phyloP scores from a whole-genome alignment of 2,888 invertebrate genomes.

The Leucoptera coffeella region DNA sequence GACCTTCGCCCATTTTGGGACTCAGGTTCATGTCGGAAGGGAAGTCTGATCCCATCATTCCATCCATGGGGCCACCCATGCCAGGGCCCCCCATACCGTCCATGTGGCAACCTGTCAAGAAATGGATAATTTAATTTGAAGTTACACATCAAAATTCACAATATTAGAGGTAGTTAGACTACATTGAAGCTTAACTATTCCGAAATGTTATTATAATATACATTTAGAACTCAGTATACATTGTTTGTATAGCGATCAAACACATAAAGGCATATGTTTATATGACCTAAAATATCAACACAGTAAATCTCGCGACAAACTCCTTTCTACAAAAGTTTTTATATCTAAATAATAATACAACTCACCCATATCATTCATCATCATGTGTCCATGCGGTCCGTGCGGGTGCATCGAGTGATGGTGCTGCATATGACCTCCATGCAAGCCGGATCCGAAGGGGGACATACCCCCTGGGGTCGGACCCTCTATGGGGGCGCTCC shows the following conservation, averaged over 20 bases:
- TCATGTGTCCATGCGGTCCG: constrained; percentile 42
- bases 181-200: too few relatives aligned
- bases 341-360: background rate
- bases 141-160: too few relatives aligned
- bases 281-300: too few relatives aligned
- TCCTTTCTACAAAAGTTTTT: too few relatives aligned
- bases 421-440: constrained; percentile 45
- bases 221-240: too few relatives aligned
- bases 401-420: constrained; percentile 44
- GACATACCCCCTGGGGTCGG: constrained; percentile 27
- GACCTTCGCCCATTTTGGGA: constrained; percentile 59
- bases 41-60: constrained; percentile 48
- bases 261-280: too few relatives aligned
- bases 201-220: too few relatives aligned
- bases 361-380: constrained; percentile 47
- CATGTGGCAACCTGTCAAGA: constrained; percentile 47
- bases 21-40: constrained; percentile 54
- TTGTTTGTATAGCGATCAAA: too few relatives aligned
- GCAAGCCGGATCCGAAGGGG: constrained; percentile 31
- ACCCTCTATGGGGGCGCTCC: constrained; percentile 19
- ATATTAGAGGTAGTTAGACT: too few relatives aligned
- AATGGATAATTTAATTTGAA: too few relatives aligned
- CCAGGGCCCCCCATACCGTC: constrained; percentile 43
- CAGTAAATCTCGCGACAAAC: too few relatives aligned
- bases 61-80: constrained; percentile 48